Conservation (phyloP, 2,797 vertebrate genomes). For the Eleutherodactylus coqui region DNA sequence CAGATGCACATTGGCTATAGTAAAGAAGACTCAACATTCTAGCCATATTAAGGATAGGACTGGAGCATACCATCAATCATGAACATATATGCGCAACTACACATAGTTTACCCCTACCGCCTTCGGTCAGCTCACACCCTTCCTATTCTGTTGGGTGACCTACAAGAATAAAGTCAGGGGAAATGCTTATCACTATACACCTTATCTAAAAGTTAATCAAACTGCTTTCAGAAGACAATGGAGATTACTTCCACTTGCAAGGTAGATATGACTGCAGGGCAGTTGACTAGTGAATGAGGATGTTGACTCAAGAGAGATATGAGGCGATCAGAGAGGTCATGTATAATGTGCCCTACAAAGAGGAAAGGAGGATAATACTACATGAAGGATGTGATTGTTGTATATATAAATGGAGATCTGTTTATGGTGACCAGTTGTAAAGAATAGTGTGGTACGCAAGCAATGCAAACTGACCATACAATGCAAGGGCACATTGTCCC, state of each 20-base stretch:
- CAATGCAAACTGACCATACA: not conserved
- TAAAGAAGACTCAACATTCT: too few relatives aligned
- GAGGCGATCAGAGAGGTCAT: conserved; percentile 52
- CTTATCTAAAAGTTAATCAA: conserved; percentile 42
- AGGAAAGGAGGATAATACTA: conserved; percentile 34
- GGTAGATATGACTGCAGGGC: conserved; percentile 8
- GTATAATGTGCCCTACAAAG: conserved; percentile 45
- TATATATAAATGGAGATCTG: conserved; percentile 30
- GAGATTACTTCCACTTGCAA: conserved; percentile 25
- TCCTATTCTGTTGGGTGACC: too few relatives aligned
- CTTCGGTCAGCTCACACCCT: too few relatives aligned
- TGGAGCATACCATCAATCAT: too few relatives aligned
- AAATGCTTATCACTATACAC: conserved; percentile 20
- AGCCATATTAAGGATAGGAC: too few relatives aligned
- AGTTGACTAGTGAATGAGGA: conserved; percentile 29
- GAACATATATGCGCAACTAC: too few relatives aligned
- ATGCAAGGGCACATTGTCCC: not conserved
- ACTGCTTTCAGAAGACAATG: not conserved
- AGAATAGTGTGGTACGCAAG: not conserved
- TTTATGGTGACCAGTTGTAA: conserved; percentile 17
- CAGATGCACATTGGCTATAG: too few relatives aligned
- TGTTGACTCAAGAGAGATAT: conserved; percentile 47
- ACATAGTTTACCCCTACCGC: too few relatives aligned
- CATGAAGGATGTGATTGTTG: conserved; percentile 44
- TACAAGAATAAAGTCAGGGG: not conserved